These are phyloP conservation scores for Eilema caniola DNA, from an alignment of 2,888 invertebrate species.

Conservation along the genomic window DNA sequence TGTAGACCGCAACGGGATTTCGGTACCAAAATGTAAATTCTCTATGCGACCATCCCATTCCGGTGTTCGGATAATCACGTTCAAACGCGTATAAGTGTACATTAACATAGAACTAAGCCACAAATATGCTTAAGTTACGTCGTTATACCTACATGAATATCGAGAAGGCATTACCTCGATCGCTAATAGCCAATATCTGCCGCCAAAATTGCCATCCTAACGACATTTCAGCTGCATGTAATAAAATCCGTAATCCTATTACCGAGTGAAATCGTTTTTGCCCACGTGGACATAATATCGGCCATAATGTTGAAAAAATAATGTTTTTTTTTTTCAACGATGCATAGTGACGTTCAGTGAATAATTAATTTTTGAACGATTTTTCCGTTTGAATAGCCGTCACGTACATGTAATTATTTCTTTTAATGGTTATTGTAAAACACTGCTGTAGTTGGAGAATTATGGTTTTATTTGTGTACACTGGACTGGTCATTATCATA, in stretches of 20 bases:
- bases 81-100: constrained; percentile 30
- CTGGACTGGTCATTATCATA: not conserved
- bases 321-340: constrained; percentile 30
- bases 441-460: not conserved
- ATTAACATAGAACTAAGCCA: constrained; percentile 59
- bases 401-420: not conserved
- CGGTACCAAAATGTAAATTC: constrained; percentile 37
- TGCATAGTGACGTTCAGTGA: constrained; percentile 35
- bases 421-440: constrained; percentile 5
- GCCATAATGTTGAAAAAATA: constrained; percentile 53
- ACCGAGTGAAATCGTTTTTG: constrained; percentile 71
- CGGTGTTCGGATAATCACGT: constrained; percentile 41
- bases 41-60: constrained; percentile 36
- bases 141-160: constrained; percentile 76
- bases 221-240: constrained; percentile 83
- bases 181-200: constrained; percentile 86
- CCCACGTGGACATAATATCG: constrained; percentile 65
- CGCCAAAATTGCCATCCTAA: constrained; percentile 84
- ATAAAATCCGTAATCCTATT: constrained; percentile 84
- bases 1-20: constrained; percentile 45
- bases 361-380: constrained; percentile 40
- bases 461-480: not conserved
- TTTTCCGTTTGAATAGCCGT: constrained; percentile 19
- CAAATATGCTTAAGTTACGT: constrained; percentile 73
- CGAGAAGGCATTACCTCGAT: constrained; percentile 76